phyloP scores from a whole-genome alignment of 1,140 invertebrate genomes.

The Zaprionus gabonicus region DNA sequence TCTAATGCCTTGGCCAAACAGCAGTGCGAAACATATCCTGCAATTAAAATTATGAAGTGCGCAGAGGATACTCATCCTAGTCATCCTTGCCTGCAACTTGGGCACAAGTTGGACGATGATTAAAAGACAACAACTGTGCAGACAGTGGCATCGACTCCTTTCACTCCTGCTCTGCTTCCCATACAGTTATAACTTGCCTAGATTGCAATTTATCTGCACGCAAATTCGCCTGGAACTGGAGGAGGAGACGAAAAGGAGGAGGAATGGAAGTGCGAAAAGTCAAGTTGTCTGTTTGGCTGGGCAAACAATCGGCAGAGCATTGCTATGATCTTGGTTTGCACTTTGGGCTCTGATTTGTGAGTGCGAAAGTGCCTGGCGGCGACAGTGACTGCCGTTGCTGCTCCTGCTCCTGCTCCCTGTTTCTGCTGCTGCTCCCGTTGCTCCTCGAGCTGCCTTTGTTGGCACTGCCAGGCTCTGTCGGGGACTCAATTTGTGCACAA shows the following conservation, averaged over 20 bases:
- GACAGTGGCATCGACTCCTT: not conserved
- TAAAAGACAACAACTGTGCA: constrained; percentile 74
- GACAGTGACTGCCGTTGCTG: not conserved
- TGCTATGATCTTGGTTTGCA: constrained; percentile 71
- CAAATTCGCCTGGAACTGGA: constrained; percentile 59
- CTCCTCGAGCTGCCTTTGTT: constrained; percentile 26
- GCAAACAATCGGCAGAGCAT: constrained; percentile 72
- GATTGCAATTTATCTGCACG: constrained; percentile 79
- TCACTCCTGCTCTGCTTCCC: not conserved
- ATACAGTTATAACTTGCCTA: constrained; percentile 29
- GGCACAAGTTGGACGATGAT: constrained; percentile 69
- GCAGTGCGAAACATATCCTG: constrained; percentile 40
- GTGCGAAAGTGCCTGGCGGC: not conserved
- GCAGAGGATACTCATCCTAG: constrained; percentile 38
- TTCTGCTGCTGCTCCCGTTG: no score
- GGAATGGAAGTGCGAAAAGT: constrained; percentile 60
- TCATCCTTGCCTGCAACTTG: constrained; percentile 10
- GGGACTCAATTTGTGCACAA: constrained; percentile 55
- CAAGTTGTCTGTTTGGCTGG: constrained; percentile 77
- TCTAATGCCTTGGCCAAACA: constrained; percentile 43
- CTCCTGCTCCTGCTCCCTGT: no score
- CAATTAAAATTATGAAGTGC: constrained; percentile 80
- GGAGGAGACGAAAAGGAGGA: not conserved
- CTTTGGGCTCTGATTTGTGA: constrained; percentile 51
- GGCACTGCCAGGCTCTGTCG: constrained; percentile 30